phyloP scores from a whole-genome alignment of 2,797 vertebrate genomes.

The Molossus alvarezi region DNA sequence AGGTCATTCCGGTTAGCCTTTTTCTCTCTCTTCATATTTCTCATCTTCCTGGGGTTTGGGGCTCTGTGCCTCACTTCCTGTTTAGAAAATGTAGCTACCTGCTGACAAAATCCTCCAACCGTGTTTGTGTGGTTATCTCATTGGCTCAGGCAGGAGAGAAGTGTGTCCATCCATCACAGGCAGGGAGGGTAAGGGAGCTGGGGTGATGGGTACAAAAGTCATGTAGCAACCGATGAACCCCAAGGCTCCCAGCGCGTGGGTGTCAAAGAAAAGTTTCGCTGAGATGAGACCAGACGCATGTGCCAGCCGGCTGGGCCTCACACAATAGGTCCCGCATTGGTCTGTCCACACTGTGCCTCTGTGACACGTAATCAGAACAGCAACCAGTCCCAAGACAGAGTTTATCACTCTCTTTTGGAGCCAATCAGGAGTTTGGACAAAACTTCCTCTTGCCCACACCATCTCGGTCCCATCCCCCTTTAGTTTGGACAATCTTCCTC shows the following conservation, averaged over 20 bases:
- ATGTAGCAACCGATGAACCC: accelerated
- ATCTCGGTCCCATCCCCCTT: neutral
- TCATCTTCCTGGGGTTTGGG: neutral
- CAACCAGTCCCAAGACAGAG: neutral
- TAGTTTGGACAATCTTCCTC: neutral
- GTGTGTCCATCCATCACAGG: accelerated
- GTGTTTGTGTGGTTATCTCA: neutral
- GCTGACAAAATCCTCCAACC: neutral
- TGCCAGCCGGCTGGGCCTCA: neutral
- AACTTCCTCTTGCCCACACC: neutral
- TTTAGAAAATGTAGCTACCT: neutral
- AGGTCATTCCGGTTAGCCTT: neutral
- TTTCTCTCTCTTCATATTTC: neutral
- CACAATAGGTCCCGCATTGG: too few relatives aligned
- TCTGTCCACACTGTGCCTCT: neutral
- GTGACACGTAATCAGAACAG: neutral
- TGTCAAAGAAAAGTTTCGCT: neutral
- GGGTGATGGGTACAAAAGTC: neutral
- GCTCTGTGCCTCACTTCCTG: neutral
- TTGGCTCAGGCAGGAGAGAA: neutral
- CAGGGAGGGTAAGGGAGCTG: neutral
- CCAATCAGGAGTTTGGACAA: neutral
- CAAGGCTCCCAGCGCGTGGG: neutral
- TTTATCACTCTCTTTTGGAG: neutral
- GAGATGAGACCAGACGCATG: neutral